Conservation (phyloP, 2,797 vertebrate genomes). For the Neoniphon sammara region DNA sequence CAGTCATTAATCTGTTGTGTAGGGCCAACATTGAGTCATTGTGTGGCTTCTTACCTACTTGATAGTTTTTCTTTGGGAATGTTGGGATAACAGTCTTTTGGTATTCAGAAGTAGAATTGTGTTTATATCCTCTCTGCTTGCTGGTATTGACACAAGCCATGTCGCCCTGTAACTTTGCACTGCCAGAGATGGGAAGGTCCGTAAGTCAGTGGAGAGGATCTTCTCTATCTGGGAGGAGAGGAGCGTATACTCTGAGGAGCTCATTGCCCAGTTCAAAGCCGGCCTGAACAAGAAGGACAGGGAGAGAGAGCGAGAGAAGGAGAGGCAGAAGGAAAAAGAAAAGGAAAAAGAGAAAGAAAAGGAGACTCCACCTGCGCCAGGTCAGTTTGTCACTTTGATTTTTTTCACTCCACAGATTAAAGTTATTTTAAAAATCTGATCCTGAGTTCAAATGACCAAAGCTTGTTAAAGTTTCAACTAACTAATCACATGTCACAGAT, state of each 20-base stretch:
- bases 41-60: not conserved
- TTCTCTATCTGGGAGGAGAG: constrained; percentile 98
- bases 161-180: constrained; percentile 15
- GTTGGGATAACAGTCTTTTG: not conserved
- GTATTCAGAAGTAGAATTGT: not conserved
- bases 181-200: constrained; percentile 91
- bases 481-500: not conserved
- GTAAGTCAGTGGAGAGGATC: constrained; percentile 94
- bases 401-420: not conserved
- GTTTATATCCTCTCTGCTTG: not conserved
- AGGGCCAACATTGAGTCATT: not conserved
- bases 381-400: constrained; percentile 58
- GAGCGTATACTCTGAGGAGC: constrained; percentile 93
- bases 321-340: constrained; percentile 64
- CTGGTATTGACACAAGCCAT: not conserved
- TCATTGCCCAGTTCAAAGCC: constrained; percentile 88
- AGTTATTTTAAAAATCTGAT: constrained; percentile 1
- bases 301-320: constrained; percentile 67
- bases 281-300: constrained; percentile 87
- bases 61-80: not conserved
- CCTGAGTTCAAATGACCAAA: not conserved
- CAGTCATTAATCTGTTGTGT: not conserved
- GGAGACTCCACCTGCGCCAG: constrained; percentile 62
- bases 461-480: not conserved
- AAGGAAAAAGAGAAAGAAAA: constrained; percentile 54